A percentile compares a stretch with the other conserved stretches of the same genome.
Conservation (phyloP, 2,888 invertebrate genomes). For the Stenurella melanura region DNA sequence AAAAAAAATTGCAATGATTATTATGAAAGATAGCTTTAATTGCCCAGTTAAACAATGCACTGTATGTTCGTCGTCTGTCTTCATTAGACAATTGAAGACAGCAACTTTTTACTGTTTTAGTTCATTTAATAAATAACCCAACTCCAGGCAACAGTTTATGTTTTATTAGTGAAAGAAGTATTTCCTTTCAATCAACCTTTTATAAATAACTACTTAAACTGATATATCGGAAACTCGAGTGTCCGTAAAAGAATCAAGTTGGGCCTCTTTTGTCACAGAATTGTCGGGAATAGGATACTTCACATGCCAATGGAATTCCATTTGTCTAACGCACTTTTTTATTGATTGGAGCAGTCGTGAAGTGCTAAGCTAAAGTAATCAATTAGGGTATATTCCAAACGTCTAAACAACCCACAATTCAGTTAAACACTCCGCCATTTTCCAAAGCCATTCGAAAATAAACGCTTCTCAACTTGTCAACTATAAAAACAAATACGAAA, state of each 20-base stretch:
- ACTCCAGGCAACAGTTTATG: no score
- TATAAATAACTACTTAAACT: not conserved
- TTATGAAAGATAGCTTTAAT: no score
- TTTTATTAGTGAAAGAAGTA: not conserved
- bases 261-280: not conserved
- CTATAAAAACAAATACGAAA: conserved; percentile 26
- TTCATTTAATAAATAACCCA: no score
- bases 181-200: not conserved
- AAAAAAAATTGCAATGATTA: no score
- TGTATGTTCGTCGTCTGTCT: no score
- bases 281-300: not conserved
- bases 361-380: not conserved
- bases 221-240: not conserved
- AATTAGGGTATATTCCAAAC: conserved; percentile 11
- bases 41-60: no score
- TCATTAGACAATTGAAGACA: no score
- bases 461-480: conserved; percentile 26
- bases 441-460: conserved; percentile 30
- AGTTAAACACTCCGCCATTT: conserved; percentile 9
- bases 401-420: conserved; percentile 20
- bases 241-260: not conserved
- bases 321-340: conserved; percentile 2
- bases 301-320: conserved; percentile 7
- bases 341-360: conserved; percentile 4
- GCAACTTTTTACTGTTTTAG: no score